A percentile compares a stretch with the other conserved stretches of the same genome.
Conservation (phyloP, 2,113 vertebrate genomes). For the Genyomyrus donnyi region DNA sequence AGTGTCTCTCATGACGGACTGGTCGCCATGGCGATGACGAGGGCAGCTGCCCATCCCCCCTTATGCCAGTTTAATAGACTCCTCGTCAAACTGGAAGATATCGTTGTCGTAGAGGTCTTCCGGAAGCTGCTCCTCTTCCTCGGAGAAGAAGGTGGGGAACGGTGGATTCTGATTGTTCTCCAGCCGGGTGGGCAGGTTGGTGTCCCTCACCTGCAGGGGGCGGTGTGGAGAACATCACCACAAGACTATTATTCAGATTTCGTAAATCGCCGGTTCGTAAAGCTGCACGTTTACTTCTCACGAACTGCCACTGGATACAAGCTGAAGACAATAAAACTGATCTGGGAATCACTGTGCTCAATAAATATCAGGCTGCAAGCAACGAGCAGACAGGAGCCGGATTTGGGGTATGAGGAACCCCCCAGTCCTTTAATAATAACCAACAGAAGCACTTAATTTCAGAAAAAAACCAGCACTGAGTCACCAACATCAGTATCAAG, state of each 20-base stretch:
- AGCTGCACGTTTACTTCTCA: not conserved
- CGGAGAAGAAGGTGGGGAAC: slow-evolving; percentile 86
- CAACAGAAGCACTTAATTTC: not conserved
- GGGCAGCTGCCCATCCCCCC: not conserved
- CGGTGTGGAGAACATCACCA: not conserved
- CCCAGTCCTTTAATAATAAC: not conserved
- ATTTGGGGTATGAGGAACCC: not conserved
- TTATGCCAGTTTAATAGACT: slow-evolving; percentile 60
- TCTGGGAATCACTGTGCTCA: not conserved
- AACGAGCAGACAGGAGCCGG: not conserved
- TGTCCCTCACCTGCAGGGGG: slow-evolving; percentile 70
- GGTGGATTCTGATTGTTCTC: slow-evolving; percentile 64
- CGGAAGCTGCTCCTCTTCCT: slow-evolving; percentile 74
- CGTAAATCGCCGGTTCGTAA: not conserved
- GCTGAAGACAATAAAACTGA: not conserved
- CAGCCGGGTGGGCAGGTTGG: slow-evolving; percentile 54
- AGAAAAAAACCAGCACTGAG: not conserved
- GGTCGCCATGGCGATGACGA: not conserved
- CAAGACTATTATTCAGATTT: not conserved
- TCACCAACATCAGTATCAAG: not conserved
- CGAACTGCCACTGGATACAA: not conserved
- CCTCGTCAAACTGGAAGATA: slow-evolving; percentile 71
- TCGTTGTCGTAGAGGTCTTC: slow-evolving; percentile 81
- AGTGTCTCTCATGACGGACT: not conserved
- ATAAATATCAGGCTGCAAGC: not conserved